These are phyloP conservation scores for Champsocephalus gunnari DNA, from an alignment of 2,797 vertebrate genomes.

Conservation along the genomic window DNA sequence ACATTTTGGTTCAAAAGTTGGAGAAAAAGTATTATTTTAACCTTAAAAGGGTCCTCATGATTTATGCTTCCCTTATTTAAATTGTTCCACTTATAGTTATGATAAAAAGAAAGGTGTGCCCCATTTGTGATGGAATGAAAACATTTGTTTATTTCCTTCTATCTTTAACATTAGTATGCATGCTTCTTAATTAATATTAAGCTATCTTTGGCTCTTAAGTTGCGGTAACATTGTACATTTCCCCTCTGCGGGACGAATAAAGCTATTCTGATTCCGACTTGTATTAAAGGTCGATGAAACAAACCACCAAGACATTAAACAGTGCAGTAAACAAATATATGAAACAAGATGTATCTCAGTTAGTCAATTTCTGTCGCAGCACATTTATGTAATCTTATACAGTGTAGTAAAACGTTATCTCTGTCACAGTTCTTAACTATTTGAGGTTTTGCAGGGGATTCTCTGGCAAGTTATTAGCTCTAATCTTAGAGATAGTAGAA, in stretches of 20 bases:
- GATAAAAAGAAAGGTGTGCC: too few species aligned
- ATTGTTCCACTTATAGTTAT: too few species aligned
- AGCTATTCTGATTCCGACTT: not conserved
- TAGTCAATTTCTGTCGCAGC: not conserved
- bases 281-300: not conserved
- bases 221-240: too few species aligned
- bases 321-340: not conserved
- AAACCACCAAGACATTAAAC: not conserved
- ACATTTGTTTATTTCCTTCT: too few species aligned
- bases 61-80: too few species aligned
- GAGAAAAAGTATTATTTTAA: not conserved
- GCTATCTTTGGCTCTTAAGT: too few species aligned
- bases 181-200: too few species aligned
- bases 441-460: not conserved
- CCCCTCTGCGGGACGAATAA: too few species aligned
- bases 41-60: too few species aligned
- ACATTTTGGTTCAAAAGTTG: constrained; percentile 2
- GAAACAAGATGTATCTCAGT: not conserved
- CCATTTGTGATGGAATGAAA: too few species aligned
- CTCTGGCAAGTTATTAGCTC: not conserved
- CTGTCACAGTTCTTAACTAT: not conserved
- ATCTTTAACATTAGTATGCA: too few species aligned
- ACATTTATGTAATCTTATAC: not conserved
- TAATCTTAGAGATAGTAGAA: not conserved
- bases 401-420: not conserved